Evolutionary conservation across 1,140 invertebrate genomes (phyloP).

Genomic region (Lysiphlebus fabarum): DNA sequence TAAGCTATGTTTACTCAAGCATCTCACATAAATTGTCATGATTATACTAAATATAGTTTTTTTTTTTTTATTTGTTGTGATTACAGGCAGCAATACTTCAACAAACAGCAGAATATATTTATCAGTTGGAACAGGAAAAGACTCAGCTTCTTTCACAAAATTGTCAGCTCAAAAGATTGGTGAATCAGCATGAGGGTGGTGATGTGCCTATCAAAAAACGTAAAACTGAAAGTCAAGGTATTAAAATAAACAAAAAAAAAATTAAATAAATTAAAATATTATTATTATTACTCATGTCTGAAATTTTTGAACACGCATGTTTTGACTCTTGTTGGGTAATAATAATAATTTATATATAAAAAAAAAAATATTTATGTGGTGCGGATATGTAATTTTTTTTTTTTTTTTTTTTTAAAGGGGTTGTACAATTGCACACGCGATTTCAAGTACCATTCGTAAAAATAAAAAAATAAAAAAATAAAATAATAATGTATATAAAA

Average conservation of each 20-base stretch:
- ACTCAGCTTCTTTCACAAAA: slow-evolving; percentile 85
- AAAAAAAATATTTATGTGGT: no score
- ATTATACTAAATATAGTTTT: background rate
- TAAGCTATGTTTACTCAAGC: background rate
- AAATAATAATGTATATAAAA: no score
- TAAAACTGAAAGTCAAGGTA: slow-evolving; percentile 65
- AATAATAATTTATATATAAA: no score
- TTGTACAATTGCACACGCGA: no score
- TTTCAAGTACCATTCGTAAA: no score
- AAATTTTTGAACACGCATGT: no score
- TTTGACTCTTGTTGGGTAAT: no score
- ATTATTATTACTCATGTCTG: background rate
- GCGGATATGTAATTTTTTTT: no score
- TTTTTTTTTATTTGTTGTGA: slow-evolving; percentile 34
- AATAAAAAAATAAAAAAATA: no score
- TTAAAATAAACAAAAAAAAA: background rate
- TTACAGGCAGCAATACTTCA: slow-evolving; percentile 95
- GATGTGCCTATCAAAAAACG: slow-evolving; percentile 75
- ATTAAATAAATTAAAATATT: background rate
- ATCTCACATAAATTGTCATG: background rate
- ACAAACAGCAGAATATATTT: slow-evolving; percentile 97
- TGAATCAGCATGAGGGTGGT: slow-evolving; percentile 78
- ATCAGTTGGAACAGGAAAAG: slow-evolving; percentile 91
- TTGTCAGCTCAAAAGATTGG: slow-evolving; percentile 79
- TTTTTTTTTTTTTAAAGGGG: no score